These are phyloP conservation scores for Dreissena polymorpha DNA, from an alignment of 1,140 invertebrate species.

Conservation along the genomic window DNA sequence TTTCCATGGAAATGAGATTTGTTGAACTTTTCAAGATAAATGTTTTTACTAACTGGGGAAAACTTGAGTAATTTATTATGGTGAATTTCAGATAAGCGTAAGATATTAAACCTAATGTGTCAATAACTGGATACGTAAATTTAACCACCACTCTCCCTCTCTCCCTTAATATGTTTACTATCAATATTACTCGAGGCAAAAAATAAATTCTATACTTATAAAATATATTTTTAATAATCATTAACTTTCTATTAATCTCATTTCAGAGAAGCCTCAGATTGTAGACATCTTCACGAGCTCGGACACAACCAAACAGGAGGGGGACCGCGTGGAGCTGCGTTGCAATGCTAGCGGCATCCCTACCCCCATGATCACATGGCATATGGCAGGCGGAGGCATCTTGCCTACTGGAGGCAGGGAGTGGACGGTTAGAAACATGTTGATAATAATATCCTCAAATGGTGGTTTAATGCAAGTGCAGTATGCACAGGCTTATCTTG, in stretches of 20 bases:
- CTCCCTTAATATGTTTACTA: no score
- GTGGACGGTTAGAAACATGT: constrained; percentile 49
- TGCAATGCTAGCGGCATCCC: constrained; percentile 67
- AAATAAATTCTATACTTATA: no score
- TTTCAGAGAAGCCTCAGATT: constrained; percentile 68
- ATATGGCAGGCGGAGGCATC: constrained; percentile 63
- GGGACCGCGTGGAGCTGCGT: constrained; percentile 52
- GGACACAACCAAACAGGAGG: constrained; percentile 62
- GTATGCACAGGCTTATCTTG: neutral
- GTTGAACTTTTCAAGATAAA: neutral
- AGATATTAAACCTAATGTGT: neutral
- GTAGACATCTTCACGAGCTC: constrained; percentile 67
- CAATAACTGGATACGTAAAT: no score
- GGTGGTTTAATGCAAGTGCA: neutral
- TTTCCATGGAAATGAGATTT: neutral
- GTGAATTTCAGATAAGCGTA: neutral
- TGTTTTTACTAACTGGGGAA: neutral
- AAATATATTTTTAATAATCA: no score
- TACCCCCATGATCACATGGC: constrained; percentile 65
- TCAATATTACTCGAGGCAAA: no score
- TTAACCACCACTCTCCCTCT: no score
- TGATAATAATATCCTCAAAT: neutral
- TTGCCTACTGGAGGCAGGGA: constrained; percentile 66
- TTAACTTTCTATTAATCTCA: no score
- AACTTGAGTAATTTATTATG: neutral